These are phyloP conservation scores for Cataglyphis albicans DNA, from an alignment of 2,888 invertebrate species.

Conservation along the genomic window DNA sequence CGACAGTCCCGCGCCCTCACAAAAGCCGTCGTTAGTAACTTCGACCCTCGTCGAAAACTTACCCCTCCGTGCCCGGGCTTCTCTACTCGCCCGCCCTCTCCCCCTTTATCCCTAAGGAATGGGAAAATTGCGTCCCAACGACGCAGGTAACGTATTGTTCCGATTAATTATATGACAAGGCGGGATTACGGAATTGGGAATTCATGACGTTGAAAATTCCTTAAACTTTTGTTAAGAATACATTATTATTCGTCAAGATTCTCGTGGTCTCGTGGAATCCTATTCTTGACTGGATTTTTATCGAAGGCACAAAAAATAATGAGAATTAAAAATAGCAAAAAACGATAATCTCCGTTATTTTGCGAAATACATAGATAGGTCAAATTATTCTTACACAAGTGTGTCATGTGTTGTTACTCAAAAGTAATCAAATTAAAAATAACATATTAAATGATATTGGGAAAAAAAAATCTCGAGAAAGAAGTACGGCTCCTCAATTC, in stretches of 20 bases:
- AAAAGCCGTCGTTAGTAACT: slow-evolving; percentile 82
- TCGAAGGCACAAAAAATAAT: background rate
- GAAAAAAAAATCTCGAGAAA: background rate
- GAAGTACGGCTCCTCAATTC: background rate
- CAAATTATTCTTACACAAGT: background rate
- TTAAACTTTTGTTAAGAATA: slow-evolving; percentile 59
- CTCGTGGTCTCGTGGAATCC: background rate
- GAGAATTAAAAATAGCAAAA: background rate
- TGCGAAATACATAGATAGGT: too few relatives aligned
- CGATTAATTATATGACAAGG: slow-evolving; percentile 74
- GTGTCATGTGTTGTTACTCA: background rate
- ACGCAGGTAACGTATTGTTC: slow-evolving; percentile 74
- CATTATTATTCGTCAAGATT: slow-evolving; percentile 61
- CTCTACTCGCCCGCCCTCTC: slow-evolving; percentile 25
- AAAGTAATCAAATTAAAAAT: background rate
- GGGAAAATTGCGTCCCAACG: slow-evolving; percentile 40
- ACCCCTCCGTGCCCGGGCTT: slow-evolving; percentile 33
- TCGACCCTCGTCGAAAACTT: slow-evolving; percentile 65
- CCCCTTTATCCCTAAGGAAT: background rate
- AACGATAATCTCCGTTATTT: background rate
- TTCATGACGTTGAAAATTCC: slow-evolving; percentile 73
- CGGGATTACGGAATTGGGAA: slow-evolving; percentile 68
- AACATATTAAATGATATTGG: background rate
- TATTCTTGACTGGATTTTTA: slow-evolving; percentile 15
- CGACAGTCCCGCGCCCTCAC: slow-evolving; percentile 66